Conservation (phyloP, 2,888 invertebrate species). For the Muschampia plurimacula region DNA sequence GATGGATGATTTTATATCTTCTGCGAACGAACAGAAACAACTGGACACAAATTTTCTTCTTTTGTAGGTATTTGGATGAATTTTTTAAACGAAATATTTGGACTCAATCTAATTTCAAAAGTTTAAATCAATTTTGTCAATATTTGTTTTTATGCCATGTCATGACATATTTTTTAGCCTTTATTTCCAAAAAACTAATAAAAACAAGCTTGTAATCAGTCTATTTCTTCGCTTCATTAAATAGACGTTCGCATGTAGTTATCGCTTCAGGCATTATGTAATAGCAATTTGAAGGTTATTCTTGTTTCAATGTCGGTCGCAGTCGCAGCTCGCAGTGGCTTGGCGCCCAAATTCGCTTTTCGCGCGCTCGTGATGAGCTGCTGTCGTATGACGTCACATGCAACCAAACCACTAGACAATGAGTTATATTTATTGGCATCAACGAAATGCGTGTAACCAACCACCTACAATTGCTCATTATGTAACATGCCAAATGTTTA, state of each 20-base stretch:
- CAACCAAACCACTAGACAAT: background rate
- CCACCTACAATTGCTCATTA: conserved; percentile 4
- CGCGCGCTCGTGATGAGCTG: conserved; percentile 40
- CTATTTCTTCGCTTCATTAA: conserved; percentile 6
- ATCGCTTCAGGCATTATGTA: conserved; percentile 32
- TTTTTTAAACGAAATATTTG: too few species aligned
- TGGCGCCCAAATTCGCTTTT: conserved; percentile 45
- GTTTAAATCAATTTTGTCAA: too few species aligned
- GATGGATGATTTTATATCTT: too few species aligned
- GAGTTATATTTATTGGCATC: conserved; percentile 6
- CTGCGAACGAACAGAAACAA: too few species aligned
- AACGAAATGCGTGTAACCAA: background rate
- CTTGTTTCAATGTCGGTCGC: conserved; percentile 44
- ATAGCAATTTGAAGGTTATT: conserved; percentile 49
- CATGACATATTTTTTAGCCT: too few species aligned
- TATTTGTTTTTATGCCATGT: too few species aligned
- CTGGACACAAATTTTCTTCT: too few species aligned
- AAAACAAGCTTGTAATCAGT: background rate
- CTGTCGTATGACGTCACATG: conserved; percentile 44
- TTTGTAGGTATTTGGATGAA: too few species aligned
- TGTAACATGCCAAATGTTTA: background rate
- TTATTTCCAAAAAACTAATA: background rate
- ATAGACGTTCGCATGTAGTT: conserved; percentile 24
- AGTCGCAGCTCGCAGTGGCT: conserved; percentile 41
- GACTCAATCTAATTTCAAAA: too few species aligned